Percentiles rank a stretch among this genome's conserved stretches.
Conservation (phyloP, 64 coral and sea anemone species). For the Platygyra sinensis region DNA sequence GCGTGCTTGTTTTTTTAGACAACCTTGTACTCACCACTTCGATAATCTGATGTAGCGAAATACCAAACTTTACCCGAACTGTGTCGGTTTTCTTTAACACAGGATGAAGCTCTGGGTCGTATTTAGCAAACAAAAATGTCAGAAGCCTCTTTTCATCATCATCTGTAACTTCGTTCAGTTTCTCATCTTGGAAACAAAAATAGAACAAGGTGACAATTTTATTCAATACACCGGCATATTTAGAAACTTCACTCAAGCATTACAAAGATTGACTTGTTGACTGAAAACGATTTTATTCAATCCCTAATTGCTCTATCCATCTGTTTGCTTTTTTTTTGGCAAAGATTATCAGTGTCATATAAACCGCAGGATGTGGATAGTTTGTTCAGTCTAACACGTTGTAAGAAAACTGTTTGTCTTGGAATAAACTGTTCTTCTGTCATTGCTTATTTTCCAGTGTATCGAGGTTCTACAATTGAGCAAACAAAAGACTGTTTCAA, state of each 20-base stretch:
- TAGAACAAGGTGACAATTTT: not conserved
- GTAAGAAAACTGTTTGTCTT: not conserved
- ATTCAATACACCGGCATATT: not conserved
- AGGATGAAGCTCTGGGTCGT: slow-evolving; percentile 62
- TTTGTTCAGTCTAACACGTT: not conserved
- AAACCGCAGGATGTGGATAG: not conserved
- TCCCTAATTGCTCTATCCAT: not conserved
- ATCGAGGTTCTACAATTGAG: not conserved
- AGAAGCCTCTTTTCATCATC: slow-evolving; percentile 59
- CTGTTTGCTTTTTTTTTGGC: not conserved
- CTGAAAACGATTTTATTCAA: not conserved
- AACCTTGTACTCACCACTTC: slow-evolving; percentile 65
- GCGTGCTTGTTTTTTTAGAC: not conserved
- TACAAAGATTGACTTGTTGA: not conserved
- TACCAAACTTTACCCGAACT: slow-evolving; percentile 55
- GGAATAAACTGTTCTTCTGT: not conserved
- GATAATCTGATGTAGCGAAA: slow-evolving; percentile 79
- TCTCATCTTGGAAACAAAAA: not conserved
- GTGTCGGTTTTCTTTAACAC: slow-evolving; percentile 69
- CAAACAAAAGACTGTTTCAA: not conserved
- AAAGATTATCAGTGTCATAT: not conserved
- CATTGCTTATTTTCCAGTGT: not conserved
- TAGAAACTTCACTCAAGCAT: not conserved
- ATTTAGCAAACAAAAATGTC: slow-evolving; percentile 36
- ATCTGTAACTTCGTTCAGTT: slow-evolving; percentile 1